Evolutionary conservation across 1,140 invertebrate species (phyloP), one percentile per base, ranked within the genome.

Genomic region (Macrostomum lignano): DNA sequence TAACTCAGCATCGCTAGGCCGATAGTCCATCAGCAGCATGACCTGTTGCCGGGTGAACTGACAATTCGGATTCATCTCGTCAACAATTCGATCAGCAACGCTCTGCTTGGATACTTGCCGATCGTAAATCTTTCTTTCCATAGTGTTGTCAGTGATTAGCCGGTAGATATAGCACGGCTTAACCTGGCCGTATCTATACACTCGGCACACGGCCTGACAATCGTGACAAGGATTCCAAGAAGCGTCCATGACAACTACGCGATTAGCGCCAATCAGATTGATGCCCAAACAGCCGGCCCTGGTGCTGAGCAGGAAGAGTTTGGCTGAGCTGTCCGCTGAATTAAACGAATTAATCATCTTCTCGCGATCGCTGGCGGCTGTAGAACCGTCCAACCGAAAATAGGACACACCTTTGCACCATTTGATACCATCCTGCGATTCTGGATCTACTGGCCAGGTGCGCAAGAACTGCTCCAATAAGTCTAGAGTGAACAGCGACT

Each of bases 141-240:
- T 63, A 39, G 77, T 86, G 51, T 79, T 88, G 53, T 93, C 84
- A 44, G 79, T 86, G 2, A 96, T 79, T 24, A 96, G 65, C 29
- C 88, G 67, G 56, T 96, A 96, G 3, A 94, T 78, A 52, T 74
- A 88, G 44, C 79, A 86, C 1, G 71, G 73, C 49, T 88, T 93
- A 39, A 67, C 65, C 54, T 96, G 86, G 0, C 86, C 84, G 53
- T 91, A 93, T 51, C 81, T 67, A 52, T 93, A 96, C 22, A 96
- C 81, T 44, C 88, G 62, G 55, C 86, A 96, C 1, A 96, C 81
- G 31, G 86, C 86, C 41, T 96, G 86, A 1, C 82, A 88, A 50
- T 96, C 86, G 51, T 94, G 84, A 48, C 86, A 93, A n/a, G 88
- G 88, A 61, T 98, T 96, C 84, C 86, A 96, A 3, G 78, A 88